Percentiles rank a stretch among this genome's conserved stretches.
Evolutionary conservation across 2,888 invertebrate genomes (phyloP).

Genomic region (Trachelus troglodyta): DNA sequence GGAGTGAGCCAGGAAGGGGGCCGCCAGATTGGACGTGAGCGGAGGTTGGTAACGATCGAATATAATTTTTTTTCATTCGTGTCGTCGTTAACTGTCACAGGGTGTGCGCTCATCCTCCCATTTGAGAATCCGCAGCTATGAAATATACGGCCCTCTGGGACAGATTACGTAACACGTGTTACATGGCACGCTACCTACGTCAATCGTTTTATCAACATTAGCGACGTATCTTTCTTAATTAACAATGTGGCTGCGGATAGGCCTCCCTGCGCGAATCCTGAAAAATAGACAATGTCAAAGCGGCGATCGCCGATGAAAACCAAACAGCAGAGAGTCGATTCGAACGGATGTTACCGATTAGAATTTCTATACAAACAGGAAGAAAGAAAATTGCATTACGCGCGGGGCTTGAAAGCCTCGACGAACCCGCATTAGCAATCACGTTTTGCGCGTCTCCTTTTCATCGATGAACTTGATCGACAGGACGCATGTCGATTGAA

Average conservation of each 20-base stretch:
- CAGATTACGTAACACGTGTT: not conserved
- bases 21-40: not conserved
- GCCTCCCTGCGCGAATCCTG: not conserved
- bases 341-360: too few species aligned
- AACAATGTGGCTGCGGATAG: conserved; percentile 1
- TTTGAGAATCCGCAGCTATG: not conserved
- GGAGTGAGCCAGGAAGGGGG: not conserved
- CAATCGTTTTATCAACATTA: conserved; percentile 26
- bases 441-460: not conserved
- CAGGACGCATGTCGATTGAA: conserved; percentile 6
- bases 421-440: too few species aligned
- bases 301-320: too few species aligned
- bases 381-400: too few species aligned
- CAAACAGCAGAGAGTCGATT: too few species aligned
- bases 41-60: not conserved
- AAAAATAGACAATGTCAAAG: not conserved
- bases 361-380: too few species aligned
- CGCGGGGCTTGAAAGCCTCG: too few species aligned
- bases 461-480: conserved; percentile 31
- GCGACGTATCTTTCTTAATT: conserved; percentile 19
- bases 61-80: not conserved
- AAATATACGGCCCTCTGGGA: not conserved
- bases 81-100: not conserved
- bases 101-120: not conserved
- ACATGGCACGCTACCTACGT: not conserved